Evolutionary conservation across 1,140 invertebrate species (phyloP), one percentile per base, ranked within the genome.

Genomic region (Telenomus remus): DNA sequence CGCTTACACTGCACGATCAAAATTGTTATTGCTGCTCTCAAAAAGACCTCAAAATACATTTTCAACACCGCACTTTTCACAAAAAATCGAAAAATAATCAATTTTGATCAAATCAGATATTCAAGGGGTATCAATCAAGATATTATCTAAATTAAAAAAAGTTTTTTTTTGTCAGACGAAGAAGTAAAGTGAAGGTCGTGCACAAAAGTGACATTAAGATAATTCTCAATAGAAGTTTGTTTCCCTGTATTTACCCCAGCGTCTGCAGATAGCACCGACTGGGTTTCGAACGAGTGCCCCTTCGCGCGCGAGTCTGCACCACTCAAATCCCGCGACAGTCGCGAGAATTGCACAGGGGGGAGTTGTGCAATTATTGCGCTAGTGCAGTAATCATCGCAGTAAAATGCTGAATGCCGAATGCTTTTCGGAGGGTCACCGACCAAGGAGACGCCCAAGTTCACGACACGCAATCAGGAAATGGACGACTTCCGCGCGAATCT

Each of bases 351-450:
- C 56, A 68, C 66, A 43, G 63, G 76, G 63, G 76, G 79, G 78
- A 80, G 76, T 78, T 71, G 74, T 65, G 77, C 77, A 79, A 80
- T 80, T 78, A 79, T 79, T 74, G 71, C 77, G 69, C 72, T 72
- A 76, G 70, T 74, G 68, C 47, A 77, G 68, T 54, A 78, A 80
- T 75, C 73, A 75, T 69, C 55, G 76, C 59, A 44, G 70, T 76
- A 79, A 76, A 27, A 74, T 50, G 76, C 68, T 79, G 75, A 76
- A 76, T 79, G 79, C 61, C 69, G 64, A 80, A 78, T 64, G 63
- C 61, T 51, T 63, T 53, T 74, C 27, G 19, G 63, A 77, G 74
- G 37, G 68, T 68, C 57, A 61, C 54, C 51, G 53, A 61, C 59
- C 14, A 55, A 63, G 44, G 19, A 27, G 19, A 50, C 47, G 15